A percentile compares a stretch with the other conserved stretches of the same genome.
Conservation (phyloP, 2,797 vertebrate species). For the Tachyglossus aculeatus region DNA sequence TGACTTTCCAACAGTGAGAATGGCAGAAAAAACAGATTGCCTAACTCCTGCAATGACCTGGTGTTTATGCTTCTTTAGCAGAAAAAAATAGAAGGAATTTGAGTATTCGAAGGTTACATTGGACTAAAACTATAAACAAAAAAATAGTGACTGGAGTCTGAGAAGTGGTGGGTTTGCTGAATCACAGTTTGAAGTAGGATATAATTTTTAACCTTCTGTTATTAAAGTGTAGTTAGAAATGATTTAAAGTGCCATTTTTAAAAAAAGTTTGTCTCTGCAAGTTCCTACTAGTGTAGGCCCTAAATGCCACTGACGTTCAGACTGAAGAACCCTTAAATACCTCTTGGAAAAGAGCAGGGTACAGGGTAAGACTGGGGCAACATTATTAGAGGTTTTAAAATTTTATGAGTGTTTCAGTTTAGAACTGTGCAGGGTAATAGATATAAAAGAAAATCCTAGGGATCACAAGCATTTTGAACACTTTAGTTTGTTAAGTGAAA, state of each 20-base stretch:
- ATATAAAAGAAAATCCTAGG: neutral
- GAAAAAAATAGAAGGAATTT: too few relatives aligned
- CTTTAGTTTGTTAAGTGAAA: neutral
- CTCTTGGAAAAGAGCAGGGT: neutral
- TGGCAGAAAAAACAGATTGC: too few relatives aligned
- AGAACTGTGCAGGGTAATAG: neutral
- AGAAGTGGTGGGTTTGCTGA: neutral
- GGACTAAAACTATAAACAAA: too few relatives aligned
- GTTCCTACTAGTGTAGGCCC: fast-evolving
- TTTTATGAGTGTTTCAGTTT: neutral
- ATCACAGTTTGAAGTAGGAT: neutral
- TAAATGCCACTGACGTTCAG: neutral
- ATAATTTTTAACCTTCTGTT: neutral
- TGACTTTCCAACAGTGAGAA: too few relatives aligned
- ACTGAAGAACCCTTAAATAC: neutral
- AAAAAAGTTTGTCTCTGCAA: neutral
- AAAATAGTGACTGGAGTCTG: neutral
- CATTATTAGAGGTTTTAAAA: neutral
- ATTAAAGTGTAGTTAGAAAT: neutral
- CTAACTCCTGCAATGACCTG: too few relatives aligned
- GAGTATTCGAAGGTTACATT: too few relatives aligned
- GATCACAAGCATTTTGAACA: neutral
- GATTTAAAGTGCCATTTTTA: neutral
- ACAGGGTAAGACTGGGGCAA: neutral
- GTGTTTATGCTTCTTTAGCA: too few relatives aligned